phyloP scores from a whole-genome alignment of 1,140 invertebrate genomes.

The Luehdorfia chinensis region DNA sequence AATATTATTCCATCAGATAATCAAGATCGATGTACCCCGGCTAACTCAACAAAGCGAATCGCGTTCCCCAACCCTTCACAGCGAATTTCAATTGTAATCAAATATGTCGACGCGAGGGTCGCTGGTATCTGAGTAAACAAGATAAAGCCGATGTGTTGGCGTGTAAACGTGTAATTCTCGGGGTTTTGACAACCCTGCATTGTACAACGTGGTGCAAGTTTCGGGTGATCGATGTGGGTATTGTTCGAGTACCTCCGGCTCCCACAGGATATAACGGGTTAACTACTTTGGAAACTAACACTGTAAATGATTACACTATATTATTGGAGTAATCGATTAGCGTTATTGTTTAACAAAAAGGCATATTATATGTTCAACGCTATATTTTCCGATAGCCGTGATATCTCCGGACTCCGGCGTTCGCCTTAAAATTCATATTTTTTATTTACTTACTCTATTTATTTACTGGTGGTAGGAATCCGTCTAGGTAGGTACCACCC shows the following conservation, averaged over 20 bases:
- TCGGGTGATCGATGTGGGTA: conserved; percentile 3
- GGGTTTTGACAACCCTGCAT: conserved; percentile 39
- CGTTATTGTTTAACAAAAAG: no score
- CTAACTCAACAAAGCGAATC: neutral
- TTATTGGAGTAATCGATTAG: neutral
- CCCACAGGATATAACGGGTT: neutral
- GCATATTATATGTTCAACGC: no score
- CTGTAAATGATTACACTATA: neutral
- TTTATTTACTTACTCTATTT: no score
- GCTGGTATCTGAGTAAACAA: conserved; percentile 46
- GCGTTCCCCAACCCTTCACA: neutral
- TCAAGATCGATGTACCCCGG: neutral
- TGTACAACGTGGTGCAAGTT: conserved; percentile 17
- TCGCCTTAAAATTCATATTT: no score
- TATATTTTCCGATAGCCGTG: no score
- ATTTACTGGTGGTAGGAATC: no score
- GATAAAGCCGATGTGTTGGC: conserved; percentile 45
- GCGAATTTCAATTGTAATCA: conserved; percentile 45
- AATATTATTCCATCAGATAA: conserved; percentile 9
- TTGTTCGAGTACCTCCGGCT: neutral
- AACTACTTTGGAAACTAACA: neutral
- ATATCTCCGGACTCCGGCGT: no score
- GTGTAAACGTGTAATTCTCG: conserved; percentile 48
- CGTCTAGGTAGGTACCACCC: no score
- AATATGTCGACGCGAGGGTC: conserved; percentile 37